Conservation (phyloP, 2,888 invertebrate genomes). For the Meta bourneti region DNA sequence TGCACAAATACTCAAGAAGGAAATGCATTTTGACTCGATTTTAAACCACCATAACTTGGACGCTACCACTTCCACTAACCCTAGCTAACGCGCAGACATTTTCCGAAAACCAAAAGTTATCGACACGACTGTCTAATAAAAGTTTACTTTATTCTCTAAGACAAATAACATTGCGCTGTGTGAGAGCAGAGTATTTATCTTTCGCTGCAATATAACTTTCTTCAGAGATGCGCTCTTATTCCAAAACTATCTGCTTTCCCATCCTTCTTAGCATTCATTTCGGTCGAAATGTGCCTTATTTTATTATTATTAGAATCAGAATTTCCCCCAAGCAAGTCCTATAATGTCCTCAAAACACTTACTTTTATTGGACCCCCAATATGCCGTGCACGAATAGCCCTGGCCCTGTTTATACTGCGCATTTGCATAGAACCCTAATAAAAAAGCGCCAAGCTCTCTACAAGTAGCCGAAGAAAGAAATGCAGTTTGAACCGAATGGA, state of each 20-base stretch:
- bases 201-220: neutral
- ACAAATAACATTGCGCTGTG: neutral
- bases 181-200: neutral
- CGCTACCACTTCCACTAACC: neutral
- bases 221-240: conserved; percentile 6
- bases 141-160: neutral
- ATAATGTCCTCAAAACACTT: conserved; percentile 65
- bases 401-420: conserved; percentile 47
- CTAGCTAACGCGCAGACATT: neutral
- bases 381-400: conserved; percentile 49
- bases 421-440: conserved; percentile 64
- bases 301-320: conserved; percentile 19
- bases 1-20: too few relatives aligned
- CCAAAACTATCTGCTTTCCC: conserved; percentile 6
- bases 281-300: conserved; percentile 28
- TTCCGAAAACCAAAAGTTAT: neutral
- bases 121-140: neutral
- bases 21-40: too few relatives aligned
- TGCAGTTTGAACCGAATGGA: conserved; percentile 58
- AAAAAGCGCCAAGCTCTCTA: conserved; percentile 47
- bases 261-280: conserved; percentile 60
- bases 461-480: conserved; percentile 59
- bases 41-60: too few relatives aligned
- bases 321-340: conserved; percentile 5
- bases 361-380: conserved; percentile 66